Evolutionary conservation across 2,888 invertebrate genomes (phyloP), one percentile per base, ranked within the genome.

Genomic region (Ashinkailepas kermadecensis): DNA sequence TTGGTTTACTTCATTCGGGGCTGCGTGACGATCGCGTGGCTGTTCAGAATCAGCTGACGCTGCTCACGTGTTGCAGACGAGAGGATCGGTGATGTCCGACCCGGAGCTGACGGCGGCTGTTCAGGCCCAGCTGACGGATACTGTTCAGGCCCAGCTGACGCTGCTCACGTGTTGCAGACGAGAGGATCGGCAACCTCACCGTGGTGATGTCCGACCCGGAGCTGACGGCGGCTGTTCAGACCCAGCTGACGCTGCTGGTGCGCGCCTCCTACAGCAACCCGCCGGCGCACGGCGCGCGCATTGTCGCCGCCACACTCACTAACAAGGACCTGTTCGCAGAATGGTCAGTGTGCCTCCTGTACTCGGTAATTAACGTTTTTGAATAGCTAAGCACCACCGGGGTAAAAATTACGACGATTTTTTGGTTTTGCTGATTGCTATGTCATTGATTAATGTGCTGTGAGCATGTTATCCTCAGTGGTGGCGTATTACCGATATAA

Each of bases 241-340:
- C 97, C 0, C 98, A 98, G 89, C 88, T 98, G 84, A 96, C 96
- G 83, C 89, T 95, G 85, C 89, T 95, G n/a, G n/a, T n/a, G n/a
- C n/a, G n/a, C n/a, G n/a, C n/a, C n/a, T n/a, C n/a, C n/a, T n/a
- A 97, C 89, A 99, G 98, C 84, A 99, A 97, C 90, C 98, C 99
- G 84, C 98, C 99, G 11, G 94, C 94, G 86, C 98, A 97, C 89
- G 99, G 99, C 81, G 96, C 95, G 18, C 90, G 96, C 84, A 92
- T 99, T 86, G 97, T 99, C 13, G 91, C 94, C 82, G 91, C 91
- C 83, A 93, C 97, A 62, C 90, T 99, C 70, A 91, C 91, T 85
- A 91, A 94, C 87, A 90, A 91, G 2, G 90, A 91, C 80, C 90
- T 96, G 70, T 93, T 91, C 86, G 90, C 91, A 81, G 93, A 97